Percentiles rank a stretch among this genome's conserved stretches.
phyloP scores from a whole-genome alignment of 2,888 invertebrate species.

The Ernsta delagoae region DNA sequence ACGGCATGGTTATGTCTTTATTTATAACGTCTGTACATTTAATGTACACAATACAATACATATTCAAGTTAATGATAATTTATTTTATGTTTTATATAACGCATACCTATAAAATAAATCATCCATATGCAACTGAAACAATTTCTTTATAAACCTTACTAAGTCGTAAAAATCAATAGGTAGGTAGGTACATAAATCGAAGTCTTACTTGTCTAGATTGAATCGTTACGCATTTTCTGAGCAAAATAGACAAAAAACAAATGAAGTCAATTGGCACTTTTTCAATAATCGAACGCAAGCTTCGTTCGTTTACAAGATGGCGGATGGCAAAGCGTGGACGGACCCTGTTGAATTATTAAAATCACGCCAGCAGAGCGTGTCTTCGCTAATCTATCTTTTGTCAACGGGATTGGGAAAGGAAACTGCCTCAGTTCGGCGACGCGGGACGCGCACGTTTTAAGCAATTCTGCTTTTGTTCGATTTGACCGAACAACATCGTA shows the following conservation, averaged over 20 bases:
- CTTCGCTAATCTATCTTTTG: constrained; percentile 68
- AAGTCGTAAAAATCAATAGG: no score
- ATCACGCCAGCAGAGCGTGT: constrained; percentile 55
- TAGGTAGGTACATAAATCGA: no score
- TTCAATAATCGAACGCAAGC: constrained; percentile 28
- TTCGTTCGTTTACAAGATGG: constrained; percentile 34
- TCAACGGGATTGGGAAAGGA: constrained; percentile 51
- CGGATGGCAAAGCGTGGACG: constrained; percentile 31
- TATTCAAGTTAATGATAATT: no score
- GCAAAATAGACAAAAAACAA: constrained; percentile 22
- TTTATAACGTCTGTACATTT: no score
- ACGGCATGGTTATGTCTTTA: background rate
- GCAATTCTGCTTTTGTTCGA: constrained; percentile 33
- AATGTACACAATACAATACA: no score
- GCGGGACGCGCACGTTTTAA: constrained; percentile 36
- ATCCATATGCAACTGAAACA: no score
- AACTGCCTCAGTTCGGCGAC: constrained; percentile 47
- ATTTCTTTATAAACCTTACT: no score
- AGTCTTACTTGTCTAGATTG: no score
- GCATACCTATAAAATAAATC: no score
- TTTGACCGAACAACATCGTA: constrained; percentile 36
- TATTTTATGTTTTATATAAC: no score
- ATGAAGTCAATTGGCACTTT: constrained; percentile 32
- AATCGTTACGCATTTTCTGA: constrained; percentile 9
- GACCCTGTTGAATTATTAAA: constrained; percentile 63